Conservation (phyloP, 2,888 invertebrate species). For the Hemaris fuciformis region DNA sequence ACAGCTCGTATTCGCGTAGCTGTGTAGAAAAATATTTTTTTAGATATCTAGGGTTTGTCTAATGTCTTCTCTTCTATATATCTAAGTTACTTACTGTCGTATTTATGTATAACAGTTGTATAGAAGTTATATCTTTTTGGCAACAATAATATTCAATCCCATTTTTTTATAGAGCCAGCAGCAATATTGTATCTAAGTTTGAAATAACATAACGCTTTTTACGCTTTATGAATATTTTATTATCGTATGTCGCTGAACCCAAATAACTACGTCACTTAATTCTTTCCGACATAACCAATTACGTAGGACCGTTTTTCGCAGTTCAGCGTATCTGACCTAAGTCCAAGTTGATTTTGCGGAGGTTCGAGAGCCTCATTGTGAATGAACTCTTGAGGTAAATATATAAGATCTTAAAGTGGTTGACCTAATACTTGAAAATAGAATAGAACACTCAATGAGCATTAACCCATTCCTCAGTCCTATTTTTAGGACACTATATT, state of each 20-base stretch:
- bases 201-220: background rate
- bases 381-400: background rate
- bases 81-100: too few relatives aligned
- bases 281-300: background rate
- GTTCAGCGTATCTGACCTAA: background rate
- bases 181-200: background rate
- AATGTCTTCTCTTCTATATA: too few relatives aligned
- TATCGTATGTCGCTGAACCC: background rate
- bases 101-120: too few relatives aligned
- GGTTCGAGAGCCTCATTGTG: too few relatives aligned
- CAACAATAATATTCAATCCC: too few relatives aligned
- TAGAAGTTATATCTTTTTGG: too few relatives aligned
- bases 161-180: too few relatives aligned
- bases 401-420: background rate
- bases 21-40: slow-evolving; percentile 47
- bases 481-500: too few relatives aligned
- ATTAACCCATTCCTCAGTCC: too few relatives aligned
- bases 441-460: background rate
- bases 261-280: background rate
- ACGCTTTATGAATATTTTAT: background rate
- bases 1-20: slow-evolving; percentile 93
- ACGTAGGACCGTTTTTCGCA: background rate
- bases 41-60: too few relatives aligned
- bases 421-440: background rate
- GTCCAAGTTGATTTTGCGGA: background rate